Percentiles rank a stretch among this genome's conserved stretches.
Conservation (phyloP, 2,797 vertebrate genomes). For the Nyctalus aviator region DNA sequence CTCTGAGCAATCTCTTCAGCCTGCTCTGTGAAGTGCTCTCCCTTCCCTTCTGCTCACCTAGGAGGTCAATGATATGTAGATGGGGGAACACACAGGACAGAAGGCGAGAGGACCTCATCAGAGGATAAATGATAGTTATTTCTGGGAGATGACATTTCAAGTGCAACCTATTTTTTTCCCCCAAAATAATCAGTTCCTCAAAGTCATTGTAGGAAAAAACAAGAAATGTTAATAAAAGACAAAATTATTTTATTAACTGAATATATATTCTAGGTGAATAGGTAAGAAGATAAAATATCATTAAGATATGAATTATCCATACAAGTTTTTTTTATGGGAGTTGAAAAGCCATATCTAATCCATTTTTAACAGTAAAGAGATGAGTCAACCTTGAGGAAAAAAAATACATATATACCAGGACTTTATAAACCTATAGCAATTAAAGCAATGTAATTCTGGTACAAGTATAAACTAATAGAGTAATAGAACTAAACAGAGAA, state of each 20-base stretch:
- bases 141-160: background rate
- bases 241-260: background rate
- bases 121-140: background rate
- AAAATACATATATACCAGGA: background rate
- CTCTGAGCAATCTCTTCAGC: background rate
- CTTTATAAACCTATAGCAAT: background rate
- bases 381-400: background rate
- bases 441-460: background rate
- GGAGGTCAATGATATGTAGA: background rate
- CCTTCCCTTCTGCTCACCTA: background rate
- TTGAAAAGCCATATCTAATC: background rate
- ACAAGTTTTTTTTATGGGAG: background rate
- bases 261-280: background rate
- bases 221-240: background rate
- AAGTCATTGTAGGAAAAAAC: background rate
- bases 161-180: background rate
- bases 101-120: background rate
- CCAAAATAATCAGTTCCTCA: background rate
- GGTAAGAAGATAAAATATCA: background rate
- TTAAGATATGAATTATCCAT: background rate
- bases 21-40: background rate
- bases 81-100: background rate
- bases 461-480: background rate
- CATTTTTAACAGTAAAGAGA: background rate
- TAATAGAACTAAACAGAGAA: background rate